A percentile compares a stretch with the other conserved stretches of the same genome.
Evolutionary conservation across 2,888 invertebrate genomes (phyloP).

Genomic region (Terebella lapidaria): DNA sequence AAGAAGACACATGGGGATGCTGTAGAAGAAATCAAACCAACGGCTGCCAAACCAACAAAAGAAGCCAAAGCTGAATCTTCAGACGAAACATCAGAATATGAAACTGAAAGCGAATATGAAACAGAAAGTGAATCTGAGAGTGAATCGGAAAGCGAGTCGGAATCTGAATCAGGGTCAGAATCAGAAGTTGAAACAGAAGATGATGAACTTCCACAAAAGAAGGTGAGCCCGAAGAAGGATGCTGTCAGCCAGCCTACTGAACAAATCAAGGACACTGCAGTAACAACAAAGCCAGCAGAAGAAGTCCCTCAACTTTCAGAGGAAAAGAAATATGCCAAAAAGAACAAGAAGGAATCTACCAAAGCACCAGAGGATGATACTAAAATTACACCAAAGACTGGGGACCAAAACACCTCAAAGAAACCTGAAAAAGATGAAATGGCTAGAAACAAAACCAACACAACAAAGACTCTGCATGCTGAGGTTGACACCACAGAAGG

Average conservation of each 20-base stretch:
- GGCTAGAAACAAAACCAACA: background rate
- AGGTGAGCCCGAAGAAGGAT: background rate
- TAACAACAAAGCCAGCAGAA: background rate
- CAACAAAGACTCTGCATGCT: background rate
- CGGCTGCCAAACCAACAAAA: background rate
- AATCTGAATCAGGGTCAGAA: background rate
- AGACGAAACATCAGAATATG: background rate
- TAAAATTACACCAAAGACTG: background rate
- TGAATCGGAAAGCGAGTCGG: background rate
- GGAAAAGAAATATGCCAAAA: background rate
- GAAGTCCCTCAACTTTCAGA: background rate
- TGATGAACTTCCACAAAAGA: background rate
- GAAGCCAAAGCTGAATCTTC: background rate
- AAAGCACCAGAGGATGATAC: background rate
- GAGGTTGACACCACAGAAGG: background rate
- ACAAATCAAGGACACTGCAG: background rate
- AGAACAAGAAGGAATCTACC: background rate
- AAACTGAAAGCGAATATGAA: constrained; percentile 6
- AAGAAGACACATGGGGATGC: background rate
- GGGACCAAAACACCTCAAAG: too few relatives aligned
- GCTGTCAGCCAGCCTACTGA: background rate
- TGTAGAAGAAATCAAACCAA: background rate
- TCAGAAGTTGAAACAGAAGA: background rate
- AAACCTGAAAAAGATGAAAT: background rate
- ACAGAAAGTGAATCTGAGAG: constrained; percentile 2